Evolutionary conservation across 2,888 invertebrate genomes (phyloP), one percentile per base, ranked within the genome.

Genomic region (Diplolepis rosae): DNA sequence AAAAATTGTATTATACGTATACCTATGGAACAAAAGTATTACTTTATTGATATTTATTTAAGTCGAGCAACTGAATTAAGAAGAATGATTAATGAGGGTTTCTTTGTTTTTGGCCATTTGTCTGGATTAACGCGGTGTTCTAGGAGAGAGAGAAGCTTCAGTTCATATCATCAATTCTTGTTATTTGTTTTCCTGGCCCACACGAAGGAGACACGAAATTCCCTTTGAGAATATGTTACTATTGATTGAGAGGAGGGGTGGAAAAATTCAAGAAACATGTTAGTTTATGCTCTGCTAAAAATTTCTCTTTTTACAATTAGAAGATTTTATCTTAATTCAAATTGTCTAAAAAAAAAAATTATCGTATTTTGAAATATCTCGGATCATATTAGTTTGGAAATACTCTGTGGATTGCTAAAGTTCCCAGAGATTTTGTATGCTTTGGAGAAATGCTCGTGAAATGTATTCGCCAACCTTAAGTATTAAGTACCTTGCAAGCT

Each of bases 141-240:
- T 5, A 35, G 32, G 35, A 15, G 35, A 35, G 56, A 5, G 39
- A 39, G 24, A 61, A 35, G 61, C 24, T 32, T 56, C 39, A 39
- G 61, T 61, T 61, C 39, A 61, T 61, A 61, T 61, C 61, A 61
- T 61, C 61, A 61, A 61, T 61, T 61, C 61, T 61, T 61, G 61
- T 61, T 61, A 61, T 61, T 61, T 39, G 61, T 61, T 61, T 39
- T 61, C 39, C n/a, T 24, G 32, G 9, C 39, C 24, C 24, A 7
- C 24, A 3, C 39, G 35, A 61, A 56, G 56, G 27, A 39, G 39
- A 61, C 61, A 61, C 35, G 39, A 61, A 61, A 61, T 39, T 61
- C 39, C 61, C 15, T 39, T 39, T 39, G 61, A 61, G 61, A 61
- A 22, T 39, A 61, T 61, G 35, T 61, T 61, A 61, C 39, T 61